Evolutionary conservation across 2,113 vertebrate species (phyloP).

Genomic region (Hemiscyllium ocellatum): DNA sequence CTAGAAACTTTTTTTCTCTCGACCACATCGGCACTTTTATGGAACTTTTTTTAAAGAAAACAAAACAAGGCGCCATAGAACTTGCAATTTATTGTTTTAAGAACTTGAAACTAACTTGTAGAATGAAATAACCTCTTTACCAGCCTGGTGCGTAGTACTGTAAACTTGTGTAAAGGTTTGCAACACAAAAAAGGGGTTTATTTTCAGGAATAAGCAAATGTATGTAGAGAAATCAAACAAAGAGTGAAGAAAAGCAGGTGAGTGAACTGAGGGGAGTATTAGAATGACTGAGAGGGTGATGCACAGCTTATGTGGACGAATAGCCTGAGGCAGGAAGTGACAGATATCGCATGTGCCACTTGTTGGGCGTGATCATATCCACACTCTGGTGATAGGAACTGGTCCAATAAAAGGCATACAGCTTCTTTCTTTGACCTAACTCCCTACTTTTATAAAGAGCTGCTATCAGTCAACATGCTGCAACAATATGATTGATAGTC

Average conservation of each 20-base stretch:
- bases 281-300: background rate
- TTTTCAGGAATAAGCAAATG: conserved; percentile 27
- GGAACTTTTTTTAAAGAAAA: conserved; percentile 34
- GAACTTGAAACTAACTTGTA: conserved; percentile 34
- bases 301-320: conserved; percentile 21
- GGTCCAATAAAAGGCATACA: conserved; percentile 20
- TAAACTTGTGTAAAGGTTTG: conserved; percentile 37
- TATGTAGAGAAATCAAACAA: conserved; percentile 26
- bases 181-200: conserved; percentile 34
- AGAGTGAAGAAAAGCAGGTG: conserved; percentile 32
- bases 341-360: background rate
- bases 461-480: background rate
- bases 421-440: background rate
- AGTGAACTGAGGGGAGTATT: conserved; percentile 24
- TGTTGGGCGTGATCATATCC: background rate
- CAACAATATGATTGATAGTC: background rate
- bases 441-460: background rate
- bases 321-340: conserved; percentile 1
- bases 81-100: conserved; percentile 36
- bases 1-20: conserved; percentile 38
- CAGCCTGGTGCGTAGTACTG: conserved; percentile 35
- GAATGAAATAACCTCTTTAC: conserved; percentile 37
- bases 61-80: conserved; percentile 35
- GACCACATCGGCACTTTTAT: conserved; percentile 36
- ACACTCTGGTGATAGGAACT: background rate